Conservation (phyloP, 1,140 invertebrate species). For the Trinorchestia longiramus region DNA sequence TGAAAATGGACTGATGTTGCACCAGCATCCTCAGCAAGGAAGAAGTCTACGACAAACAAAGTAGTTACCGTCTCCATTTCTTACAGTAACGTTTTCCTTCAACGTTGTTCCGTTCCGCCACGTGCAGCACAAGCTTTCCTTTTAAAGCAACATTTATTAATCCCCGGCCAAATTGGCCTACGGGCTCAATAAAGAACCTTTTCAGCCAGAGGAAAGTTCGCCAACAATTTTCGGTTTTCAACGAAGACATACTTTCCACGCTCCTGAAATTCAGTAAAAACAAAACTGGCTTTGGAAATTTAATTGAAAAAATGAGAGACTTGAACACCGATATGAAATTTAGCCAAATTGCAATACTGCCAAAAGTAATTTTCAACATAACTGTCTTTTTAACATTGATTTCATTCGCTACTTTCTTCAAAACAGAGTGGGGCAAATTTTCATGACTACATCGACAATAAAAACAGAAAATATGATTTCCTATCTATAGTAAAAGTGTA, state of each 20-base stretch:
- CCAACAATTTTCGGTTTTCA: slow-evolving; percentile 31
- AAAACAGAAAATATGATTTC: too few relatives aligned
- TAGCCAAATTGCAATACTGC: background rate
- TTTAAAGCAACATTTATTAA: slow-evolving; percentile 45
- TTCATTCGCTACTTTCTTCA: background rate
- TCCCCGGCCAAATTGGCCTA: slow-evolving; percentile 23
- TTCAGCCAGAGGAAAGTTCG: background rate
- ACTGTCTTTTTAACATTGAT: background rate
- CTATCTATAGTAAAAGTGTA: too few relatives aligned
- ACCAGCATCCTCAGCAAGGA: background rate
- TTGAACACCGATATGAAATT: background rate
- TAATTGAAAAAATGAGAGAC: background rate
- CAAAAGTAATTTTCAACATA: background rate
- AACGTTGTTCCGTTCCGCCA: background rate
- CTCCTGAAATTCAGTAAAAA: background rate
- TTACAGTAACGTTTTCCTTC: background rate
- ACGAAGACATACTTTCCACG: slow-evolving; percentile 12
- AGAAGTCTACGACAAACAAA: background rate
- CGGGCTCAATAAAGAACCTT: slow-evolving; percentile 46
- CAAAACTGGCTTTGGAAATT: background rate
- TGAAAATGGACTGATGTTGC: background rate
- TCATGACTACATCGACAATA: too few relatives aligned
- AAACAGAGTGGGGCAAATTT: too few relatives aligned
- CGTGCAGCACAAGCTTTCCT: background rate
- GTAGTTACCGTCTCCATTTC: background rate